Percentiles rank a stretch among this genome's conserved stretches.
Conservation (phyloP, 2,113 vertebrate genomes). For the Antechinus flavipes region DNA sequence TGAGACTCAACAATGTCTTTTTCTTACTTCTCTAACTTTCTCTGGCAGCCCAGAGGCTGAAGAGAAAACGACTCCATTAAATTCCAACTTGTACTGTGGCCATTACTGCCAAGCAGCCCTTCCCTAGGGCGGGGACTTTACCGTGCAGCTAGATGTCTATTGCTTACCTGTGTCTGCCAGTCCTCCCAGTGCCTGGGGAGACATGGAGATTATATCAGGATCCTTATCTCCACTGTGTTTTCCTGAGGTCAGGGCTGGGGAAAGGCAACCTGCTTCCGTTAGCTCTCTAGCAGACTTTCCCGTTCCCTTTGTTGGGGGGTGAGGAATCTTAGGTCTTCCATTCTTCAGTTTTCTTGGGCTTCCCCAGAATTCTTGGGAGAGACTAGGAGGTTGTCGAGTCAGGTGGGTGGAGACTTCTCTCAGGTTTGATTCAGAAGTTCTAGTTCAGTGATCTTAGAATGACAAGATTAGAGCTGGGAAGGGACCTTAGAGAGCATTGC, state of each 20-base stretch:
- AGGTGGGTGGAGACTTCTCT: not conserved
- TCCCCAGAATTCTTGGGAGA: not conserved
- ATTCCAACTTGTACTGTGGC: not conserved
- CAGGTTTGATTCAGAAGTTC: not conserved
- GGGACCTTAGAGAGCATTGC: not conserved
- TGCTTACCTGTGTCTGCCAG: constrained; percentile 17
- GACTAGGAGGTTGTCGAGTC: not conserved
- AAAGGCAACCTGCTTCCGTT: constrained; percentile 56
- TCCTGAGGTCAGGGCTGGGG: constrained; percentile 42
- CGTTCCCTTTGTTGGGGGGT: not conserved
- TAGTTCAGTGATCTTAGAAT: not conserved
- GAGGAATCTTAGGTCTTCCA: too few relatives aligned
- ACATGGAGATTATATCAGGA: constrained; percentile 45
- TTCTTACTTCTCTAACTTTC: not conserved
- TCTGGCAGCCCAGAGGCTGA: not conserved
- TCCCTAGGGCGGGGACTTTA: constrained; percentile 44
- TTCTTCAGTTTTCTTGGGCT: not conserved
- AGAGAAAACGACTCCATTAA: not conserved
- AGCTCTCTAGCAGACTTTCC: constrained; percentile 25
- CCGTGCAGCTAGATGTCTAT: not conserved
- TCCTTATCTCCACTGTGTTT: constrained; percentile 72
- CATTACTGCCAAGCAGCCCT: not conserved
- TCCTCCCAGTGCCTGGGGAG: constrained; percentile 15
- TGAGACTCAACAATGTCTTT: not conserved
- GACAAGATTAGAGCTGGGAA: not conserved